Percentiles rank a stretch among this genome's conserved stretches.
Conservation (phyloP, 2,797 vertebrate genomes). For the Myioborus melanocephalus region DNA sequence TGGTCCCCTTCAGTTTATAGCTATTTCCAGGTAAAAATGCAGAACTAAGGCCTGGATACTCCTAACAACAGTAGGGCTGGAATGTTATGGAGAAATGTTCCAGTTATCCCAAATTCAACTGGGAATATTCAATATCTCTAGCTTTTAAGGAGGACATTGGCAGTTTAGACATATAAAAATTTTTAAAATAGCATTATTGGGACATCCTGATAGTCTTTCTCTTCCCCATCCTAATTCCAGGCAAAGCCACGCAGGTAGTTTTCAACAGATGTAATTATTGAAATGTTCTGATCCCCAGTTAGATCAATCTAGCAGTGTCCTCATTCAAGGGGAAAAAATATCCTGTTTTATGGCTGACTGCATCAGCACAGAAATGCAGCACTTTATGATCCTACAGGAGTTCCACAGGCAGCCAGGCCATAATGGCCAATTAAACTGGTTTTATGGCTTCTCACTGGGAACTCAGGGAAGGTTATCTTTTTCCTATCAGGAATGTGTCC, state of each 20-base stretch:
- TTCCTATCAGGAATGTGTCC: background rate
- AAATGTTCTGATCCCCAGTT: background rate
- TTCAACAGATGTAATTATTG: background rate
- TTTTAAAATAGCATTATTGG: background rate
- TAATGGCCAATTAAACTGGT: slow-evolving; percentile 29
- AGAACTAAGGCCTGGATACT: background rate
- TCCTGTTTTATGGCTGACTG: background rate
- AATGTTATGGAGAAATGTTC: background rate
- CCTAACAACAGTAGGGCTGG: background rate
- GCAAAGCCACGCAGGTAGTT: background rate
- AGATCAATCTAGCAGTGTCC: background rate
- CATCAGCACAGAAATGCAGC: background rate
- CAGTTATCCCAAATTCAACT: background rate
- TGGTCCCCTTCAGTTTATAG: background rate
- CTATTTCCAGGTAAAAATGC: background rate
- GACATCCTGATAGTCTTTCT: background rate
- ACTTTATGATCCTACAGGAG: background rate
- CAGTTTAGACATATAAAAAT: background rate
- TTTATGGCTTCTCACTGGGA: slow-evolving; percentile 32
- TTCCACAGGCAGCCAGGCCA: background rate
- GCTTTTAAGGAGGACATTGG: background rate
- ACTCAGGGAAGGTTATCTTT: background rate
- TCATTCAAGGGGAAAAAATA: background rate
- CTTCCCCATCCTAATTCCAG: background rate
- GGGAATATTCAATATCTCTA: background rate